Percentiles rank a stretch among this genome's conserved stretches.
Evolutionary conservation across 2,113 vertebrate species (phyloP).

Genomic region (Nothocercus julius): DNA sequence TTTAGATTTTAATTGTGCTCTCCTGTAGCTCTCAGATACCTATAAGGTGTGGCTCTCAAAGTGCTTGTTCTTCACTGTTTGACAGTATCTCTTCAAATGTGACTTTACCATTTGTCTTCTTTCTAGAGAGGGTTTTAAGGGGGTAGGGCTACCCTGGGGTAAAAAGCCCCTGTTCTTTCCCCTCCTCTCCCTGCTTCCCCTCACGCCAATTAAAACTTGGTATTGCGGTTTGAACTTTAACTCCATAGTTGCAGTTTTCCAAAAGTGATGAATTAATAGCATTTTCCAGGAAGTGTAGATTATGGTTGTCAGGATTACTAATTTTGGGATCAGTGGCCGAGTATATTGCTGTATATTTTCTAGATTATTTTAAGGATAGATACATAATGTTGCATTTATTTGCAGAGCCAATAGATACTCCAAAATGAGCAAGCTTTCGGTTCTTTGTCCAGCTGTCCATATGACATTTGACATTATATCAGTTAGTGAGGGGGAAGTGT

Average conservation of each 20-base stretch:
- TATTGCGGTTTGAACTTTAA: neutral
- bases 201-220: neutral
- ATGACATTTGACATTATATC: neutral
- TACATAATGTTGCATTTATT: neutral
- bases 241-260: neutral
- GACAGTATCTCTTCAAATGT: neutral
- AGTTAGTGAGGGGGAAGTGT: neutral
- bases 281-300: neutral
- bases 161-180: neutral
- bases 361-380: neutral
- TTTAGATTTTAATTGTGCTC: neutral
- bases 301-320: neutral
- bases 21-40: neutral
- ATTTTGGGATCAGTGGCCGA: neutral
- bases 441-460: neutral
- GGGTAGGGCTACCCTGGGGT: neutral
- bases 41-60: neutral
- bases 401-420: neutral
- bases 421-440: neutral
- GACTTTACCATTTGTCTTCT: neutral
- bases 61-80: neutral
- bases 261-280: neutral
- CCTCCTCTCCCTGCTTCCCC: neutral
- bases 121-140: neutral
- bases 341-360: neutral